Evolutionary conservation across 2,888 invertebrate species (phyloP), one percentile per base, ranked within the genome.

Genomic region (Scrobipalpa costella): DNA sequence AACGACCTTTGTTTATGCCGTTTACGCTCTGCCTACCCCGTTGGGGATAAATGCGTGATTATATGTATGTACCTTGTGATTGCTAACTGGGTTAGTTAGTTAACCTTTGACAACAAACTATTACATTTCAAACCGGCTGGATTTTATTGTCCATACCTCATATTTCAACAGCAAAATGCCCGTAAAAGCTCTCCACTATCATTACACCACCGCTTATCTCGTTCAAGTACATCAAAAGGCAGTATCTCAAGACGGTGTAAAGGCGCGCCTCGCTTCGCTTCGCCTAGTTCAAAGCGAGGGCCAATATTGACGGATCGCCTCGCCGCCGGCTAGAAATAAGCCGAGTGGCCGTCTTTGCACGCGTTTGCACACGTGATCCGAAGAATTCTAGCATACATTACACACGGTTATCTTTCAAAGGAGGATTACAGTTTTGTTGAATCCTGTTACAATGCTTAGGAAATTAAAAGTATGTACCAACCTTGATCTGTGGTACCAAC

Each of bases 231-330:
- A 50, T 50, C 44, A 44, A 50, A 50, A 50, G 50, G 50, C 50
- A 19, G 50, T 21, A 50, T 55, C 55, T 55, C 33, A 55, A 34
- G 15, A 21, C 21, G 11, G 50, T 52, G 50, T 49, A 38, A 52
- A 55, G 27, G 34, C 7, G 2, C 15, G 52, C 52, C 19, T 50
- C 21, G 33, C 27, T n/a, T 55, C n/a, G 21, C 6, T n/a, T 55
- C 47, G 50, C 36, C 50, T 21, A 13, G 36, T 50, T 69, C 70
- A 71, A 73, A 73, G 69, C 66, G 73, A 67, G 72, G 67, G 76
- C 73, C 74, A 77, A 77, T 78, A 77, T 78, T 77, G 73, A 73
- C 75, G 64, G 64, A 72, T 71, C 69, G 67, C 65, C 47, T 58
- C 47, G 38, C 15, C 52, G 33, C 58, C 49, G 33, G 60, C 61